These are phyloP conservation scores for Elymnias hypermnestra DNA, from an alignment of 1,140 invertebrate species.

Conservation along the genomic window DNA sequence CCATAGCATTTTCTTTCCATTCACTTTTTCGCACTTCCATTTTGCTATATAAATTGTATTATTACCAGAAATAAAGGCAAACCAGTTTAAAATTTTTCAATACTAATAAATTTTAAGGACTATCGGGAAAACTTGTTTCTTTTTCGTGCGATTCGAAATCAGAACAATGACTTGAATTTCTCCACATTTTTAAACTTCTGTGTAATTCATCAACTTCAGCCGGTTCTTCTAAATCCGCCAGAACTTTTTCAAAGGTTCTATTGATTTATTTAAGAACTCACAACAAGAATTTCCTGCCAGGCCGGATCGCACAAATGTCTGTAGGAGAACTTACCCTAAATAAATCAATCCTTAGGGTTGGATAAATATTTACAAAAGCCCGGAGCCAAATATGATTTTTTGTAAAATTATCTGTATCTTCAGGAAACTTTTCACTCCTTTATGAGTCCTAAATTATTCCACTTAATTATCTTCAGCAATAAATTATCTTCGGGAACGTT, in stretches of 20 bases:
- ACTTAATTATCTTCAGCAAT: conserved; percentile 18
- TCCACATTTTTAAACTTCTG: conserved; percentile 25
- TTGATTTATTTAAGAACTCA: conserved; percentile 15
- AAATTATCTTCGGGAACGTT: conserved; percentile 23
- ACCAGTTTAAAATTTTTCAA: too few species aligned
- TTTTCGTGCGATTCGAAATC: conserved; percentile 17
- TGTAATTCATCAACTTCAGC: conserved; percentile 29
- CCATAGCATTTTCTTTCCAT: conserved; percentile 25
- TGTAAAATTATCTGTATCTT: conserved; percentile 17
- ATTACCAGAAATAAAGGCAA: too few species aligned
- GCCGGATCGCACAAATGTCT: conserved; percentile 23
- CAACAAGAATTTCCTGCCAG: conserved; percentile 26
- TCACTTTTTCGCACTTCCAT: conserved; percentile 26
- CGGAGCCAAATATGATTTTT: conserved; percentile 24
- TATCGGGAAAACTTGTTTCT: background rate
- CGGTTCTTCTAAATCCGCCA: conserved; percentile 22
- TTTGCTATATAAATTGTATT: too few species aligned
- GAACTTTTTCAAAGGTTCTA: conserved; percentile 20
- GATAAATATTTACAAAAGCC: conserved; percentile 25
- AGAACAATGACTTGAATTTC: conserved; percentile 24
- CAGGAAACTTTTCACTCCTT: background rate
- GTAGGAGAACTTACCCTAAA: conserved; percentile 20
- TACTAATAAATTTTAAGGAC: too few species aligned
- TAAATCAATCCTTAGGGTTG: conserved; percentile 23
- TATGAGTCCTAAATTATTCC: conserved; percentile 15